These are phyloP conservation scores for Heliothis subflexa DNA, from an alignment of 1,140 invertebrate species.

Conservation along the genomic window DNA sequence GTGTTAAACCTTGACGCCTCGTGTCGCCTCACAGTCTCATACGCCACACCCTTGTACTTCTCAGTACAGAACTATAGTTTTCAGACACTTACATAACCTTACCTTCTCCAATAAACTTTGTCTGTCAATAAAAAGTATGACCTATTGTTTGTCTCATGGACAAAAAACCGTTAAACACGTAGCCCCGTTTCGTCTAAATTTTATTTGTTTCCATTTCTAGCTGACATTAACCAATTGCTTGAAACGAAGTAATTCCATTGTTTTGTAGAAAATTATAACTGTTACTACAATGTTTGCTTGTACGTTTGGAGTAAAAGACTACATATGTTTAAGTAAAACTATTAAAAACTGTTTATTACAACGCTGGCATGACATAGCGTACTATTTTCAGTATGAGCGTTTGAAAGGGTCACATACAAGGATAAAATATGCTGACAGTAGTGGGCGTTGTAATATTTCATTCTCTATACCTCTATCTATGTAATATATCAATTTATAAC, in stretches of 20 bases:
- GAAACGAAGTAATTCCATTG: background rate
- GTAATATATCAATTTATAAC: background rate
- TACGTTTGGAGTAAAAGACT: background rate
- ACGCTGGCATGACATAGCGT: background rate
- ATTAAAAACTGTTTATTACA: background rate
- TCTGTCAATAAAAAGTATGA: conserved; percentile 13
- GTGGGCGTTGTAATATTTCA: no score
- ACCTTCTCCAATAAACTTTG: background rate
- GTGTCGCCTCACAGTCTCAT: conserved; percentile 30
- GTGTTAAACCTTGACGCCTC: conserved; percentile 28
- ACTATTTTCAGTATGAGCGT: background rate
- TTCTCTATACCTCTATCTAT: no score
- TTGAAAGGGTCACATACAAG: background rate
- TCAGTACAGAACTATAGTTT: background rate
- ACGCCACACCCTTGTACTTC: background rate
- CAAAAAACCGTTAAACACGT: conserved; percentile 15
- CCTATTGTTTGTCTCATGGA: background rate
- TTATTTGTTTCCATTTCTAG: conserved; percentile 34
- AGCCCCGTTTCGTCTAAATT: conserved; percentile 8
- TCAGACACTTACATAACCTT: conserved; percentile 9
- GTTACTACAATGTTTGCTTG: background rate
- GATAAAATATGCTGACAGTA: background rate
- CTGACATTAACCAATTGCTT: conserved; percentile 7
- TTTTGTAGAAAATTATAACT: conserved; percentile 17
- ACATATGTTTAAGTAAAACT: background rate